Conservation (phyloP, 2,888 invertebrate species). For the Neoitamus cyanurus region DNA sequence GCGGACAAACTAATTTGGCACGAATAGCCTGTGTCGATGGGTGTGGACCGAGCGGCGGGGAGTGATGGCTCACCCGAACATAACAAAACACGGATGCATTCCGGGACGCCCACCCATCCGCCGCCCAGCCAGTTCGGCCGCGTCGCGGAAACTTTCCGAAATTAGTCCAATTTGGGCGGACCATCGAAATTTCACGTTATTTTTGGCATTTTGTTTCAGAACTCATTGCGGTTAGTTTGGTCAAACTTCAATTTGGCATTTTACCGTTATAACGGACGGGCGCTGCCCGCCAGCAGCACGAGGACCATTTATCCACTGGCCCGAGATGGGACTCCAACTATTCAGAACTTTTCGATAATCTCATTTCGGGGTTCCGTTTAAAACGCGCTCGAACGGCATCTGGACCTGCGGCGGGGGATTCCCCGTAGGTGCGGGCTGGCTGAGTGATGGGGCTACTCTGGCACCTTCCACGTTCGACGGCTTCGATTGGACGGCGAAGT, state of each 20-base stretch:
- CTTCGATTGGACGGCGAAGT: neutral
- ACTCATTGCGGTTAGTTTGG: slow-evolving; percentile 30
- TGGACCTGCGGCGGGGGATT: neutral
- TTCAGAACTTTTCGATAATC: slow-evolving; percentile 27
- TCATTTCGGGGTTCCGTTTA: slow-evolving; percentile 16
- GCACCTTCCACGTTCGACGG: neutral
- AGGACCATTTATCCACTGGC: slow-evolving; percentile 15
- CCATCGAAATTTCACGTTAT: slow-evolving; percentile 33
- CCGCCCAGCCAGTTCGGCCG: neutral
- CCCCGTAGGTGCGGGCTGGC: neutral
- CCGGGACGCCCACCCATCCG: neutral
- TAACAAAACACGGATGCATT: slow-evolving; percentile 10
- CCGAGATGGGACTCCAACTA: slow-evolving; percentile 20
- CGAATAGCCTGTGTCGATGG: neutral
- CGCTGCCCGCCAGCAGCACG: neutral
- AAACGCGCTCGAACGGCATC: neutral
- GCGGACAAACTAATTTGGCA: slow-evolving; percentile 41
- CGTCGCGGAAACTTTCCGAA: neutral
- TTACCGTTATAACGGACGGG: neutral
- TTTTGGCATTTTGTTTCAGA: slow-evolving; percentile 40
- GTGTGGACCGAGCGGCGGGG: neutral
- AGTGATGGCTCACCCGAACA: neutral
- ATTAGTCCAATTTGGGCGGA: slow-evolving; percentile 38
- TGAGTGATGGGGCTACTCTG: neutral
- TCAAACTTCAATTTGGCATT: slow-evolving; percentile 40